Evolutionary conservation across 2,888 invertebrate species (phyloP), one percentile per base, ranked within the genome.

Genomic region (Hyalella azteca): DNA sequence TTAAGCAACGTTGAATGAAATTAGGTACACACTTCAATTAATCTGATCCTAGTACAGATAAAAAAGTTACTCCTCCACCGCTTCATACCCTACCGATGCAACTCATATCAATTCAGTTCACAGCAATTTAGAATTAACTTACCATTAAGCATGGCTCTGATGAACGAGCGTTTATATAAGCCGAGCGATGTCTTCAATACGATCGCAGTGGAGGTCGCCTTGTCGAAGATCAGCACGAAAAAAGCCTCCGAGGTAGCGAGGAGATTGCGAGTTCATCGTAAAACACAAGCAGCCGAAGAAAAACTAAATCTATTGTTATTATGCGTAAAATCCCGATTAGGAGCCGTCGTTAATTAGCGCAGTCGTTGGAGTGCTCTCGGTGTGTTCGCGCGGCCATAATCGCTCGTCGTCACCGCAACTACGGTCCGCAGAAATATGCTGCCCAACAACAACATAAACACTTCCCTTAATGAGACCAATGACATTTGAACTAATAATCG

Each of bases 311-410:
- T 66, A 66, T 36, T 39, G 66, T 36, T 66, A 66, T 66, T 66
- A 66, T 66, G 66, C 66, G 66, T 66, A 66, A 66, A 66, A 36
- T 66, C 66, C 66, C 32, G 66, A 66, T 66, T 66, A 66, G 66
- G 39, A 36, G 19, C 66, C 32, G 36, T 66, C 66, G 66, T 66
- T 66, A 66, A 66, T 66, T 66, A 66, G 66, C 36, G 36, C 36
- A 15, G 66, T 66, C 39, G 66, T 32, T 19, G 36, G 36, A 36
- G 36, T 36, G 66, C 66, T 13, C 36, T 36, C 2, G 15, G 66
- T 19, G 15, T 66, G 66, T 66, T 66, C 66, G 66, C 66, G 36
- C 66, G n/a, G 36, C 36, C 66, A 7, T 66, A 66, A 66, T 36
- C 19, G 36, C 39, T 5, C 39, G 7, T 22, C 39, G 36, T 15